Evolutionary conservation across 2,113 vertebrate species (phyloP).

Genomic region (Eulacestoma nigropectus): DNA sequence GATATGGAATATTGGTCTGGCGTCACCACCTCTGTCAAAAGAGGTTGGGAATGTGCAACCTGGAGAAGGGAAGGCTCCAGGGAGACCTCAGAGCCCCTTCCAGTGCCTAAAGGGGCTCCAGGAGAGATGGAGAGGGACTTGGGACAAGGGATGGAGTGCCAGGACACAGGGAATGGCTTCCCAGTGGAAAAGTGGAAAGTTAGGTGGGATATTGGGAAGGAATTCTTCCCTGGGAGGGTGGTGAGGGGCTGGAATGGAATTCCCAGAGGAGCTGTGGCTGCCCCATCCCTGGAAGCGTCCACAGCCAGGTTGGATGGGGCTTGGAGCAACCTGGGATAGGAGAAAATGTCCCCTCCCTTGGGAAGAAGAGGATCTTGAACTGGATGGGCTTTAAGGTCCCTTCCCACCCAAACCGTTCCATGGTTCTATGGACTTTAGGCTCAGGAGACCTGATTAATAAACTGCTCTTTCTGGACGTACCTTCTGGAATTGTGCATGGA

Average conservation of each 20-base stretch:
- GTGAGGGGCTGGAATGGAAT: accelerated
- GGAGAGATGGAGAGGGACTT: not conserved
- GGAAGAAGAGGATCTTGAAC: not conserved
- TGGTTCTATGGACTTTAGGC: not conserved
- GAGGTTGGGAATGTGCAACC: not conserved
- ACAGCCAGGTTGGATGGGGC: accelerated
- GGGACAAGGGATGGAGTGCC: not conserved
- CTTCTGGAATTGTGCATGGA: not conserved
- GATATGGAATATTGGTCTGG: accelerated
- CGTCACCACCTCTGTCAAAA: not conserved
- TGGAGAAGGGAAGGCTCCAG: not conserved
- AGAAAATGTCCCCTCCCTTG: not conserved
- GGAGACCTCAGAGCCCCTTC: not conserved
- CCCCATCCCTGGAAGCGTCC: not conserved
- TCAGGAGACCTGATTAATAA: accelerated
- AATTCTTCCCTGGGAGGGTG: accelerated
- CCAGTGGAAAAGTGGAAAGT: too few relatives aligned
- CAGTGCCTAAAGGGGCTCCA: accelerated
- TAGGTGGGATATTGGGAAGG: not conserved
- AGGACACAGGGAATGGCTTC: not conserved
- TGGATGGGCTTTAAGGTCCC: not conserved
- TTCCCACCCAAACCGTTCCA: not conserved
- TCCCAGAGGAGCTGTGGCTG: not conserved
- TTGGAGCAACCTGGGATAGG: not conserved
- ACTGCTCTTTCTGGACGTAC: accelerated